These are phyloP conservation scores for Spheniscus humboldti DNA, from an alignment of 2,797 vertebrate species.

Conservation along the genomic window DNA sequence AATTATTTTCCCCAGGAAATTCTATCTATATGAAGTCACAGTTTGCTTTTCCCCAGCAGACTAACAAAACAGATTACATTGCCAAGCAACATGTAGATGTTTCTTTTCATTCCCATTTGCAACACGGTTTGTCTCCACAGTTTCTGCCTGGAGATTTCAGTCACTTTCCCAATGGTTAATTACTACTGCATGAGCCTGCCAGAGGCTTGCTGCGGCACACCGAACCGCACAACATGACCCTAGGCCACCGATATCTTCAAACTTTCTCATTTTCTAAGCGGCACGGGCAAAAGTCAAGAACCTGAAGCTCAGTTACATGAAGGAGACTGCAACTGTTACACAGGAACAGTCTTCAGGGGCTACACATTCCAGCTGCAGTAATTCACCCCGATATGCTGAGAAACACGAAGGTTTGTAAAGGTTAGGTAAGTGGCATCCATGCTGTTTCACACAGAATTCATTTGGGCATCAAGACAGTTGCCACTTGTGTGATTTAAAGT, in stretches of 20 bases:
- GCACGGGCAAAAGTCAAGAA: background rate
- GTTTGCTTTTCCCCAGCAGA: background rate
- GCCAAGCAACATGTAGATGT: background rate
- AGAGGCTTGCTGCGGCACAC: background rate
- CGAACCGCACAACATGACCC: background rate
- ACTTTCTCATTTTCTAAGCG: background rate
- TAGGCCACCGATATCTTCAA: background rate
- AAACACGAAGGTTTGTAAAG: background rate
- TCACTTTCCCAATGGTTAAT: background rate
- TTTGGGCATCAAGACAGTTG: background rate
- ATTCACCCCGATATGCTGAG: accelerated
- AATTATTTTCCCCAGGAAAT: background rate
- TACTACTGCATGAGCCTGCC: background rate
- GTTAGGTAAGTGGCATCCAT: background rate
- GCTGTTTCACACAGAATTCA: background rate
- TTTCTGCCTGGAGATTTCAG: background rate
- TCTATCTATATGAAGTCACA: background rate
- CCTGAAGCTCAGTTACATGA: background rate
- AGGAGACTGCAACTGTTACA: background rate
- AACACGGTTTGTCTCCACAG: background rate
- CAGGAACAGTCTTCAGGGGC: background rate
- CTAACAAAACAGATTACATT: background rate
- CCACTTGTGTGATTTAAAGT: background rate
- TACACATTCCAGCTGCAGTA: background rate
- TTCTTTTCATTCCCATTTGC: background rate